phyloP scores from a whole-genome alignment of 2,797 vertebrate genomes.

The Geotrypetes seraphini region DNA sequence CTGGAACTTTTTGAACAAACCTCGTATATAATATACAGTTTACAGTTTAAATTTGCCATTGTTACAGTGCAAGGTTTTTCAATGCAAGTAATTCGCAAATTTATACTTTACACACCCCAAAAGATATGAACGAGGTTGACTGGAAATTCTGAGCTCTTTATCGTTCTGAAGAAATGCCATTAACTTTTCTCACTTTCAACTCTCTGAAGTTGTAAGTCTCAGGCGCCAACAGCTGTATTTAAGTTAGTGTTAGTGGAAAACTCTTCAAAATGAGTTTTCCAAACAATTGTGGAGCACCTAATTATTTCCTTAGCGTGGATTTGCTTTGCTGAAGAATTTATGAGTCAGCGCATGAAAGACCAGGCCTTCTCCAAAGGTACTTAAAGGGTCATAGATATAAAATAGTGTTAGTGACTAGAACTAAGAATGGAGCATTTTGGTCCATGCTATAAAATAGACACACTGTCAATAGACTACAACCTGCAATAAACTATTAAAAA shows the following conservation, averaged over 20 bases:
- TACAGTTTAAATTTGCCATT: no score
- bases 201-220: no score
- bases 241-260: no score
- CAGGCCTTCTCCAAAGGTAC: conserved; percentile 40
- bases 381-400: conserved; percentile 37
- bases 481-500: conserved; percentile 55
- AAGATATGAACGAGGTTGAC: background rate
- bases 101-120: background rate
- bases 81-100: no score
- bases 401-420: conserved; percentile 42
- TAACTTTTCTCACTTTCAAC: no score
- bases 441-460: conserved; percentile 43
- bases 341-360: conserved; percentile 43
- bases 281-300: conserved; percentile 10
- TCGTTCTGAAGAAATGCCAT: background rate
- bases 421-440: conserved; percentile 39
- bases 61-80: no score
- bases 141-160: background rate
- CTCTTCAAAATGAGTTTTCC: no score
- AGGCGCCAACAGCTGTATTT: no score
- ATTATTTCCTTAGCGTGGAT: conserved; percentile 22
- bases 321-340: conserved; percentile 42
- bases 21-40: no score
- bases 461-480: conserved; percentile 50
- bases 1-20: no score